Percentiles rank a stretch among this genome's conserved stretches.
These are phyloP conservation scores for Pheosia tremula DNA, from an alignment of 2,888 invertebrate species.

Conservation along the genomic window DNA sequence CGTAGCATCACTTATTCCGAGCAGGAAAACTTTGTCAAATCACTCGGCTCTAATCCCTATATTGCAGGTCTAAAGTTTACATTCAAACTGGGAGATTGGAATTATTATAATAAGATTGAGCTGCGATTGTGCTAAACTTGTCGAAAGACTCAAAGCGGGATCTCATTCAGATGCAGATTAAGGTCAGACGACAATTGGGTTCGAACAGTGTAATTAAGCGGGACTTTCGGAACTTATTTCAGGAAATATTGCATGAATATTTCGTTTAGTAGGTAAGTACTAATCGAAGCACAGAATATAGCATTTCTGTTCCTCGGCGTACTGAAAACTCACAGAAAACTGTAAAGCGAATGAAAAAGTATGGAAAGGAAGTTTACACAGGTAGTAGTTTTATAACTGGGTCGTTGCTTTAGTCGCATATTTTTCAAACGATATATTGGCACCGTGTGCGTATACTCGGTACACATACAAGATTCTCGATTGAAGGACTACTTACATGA, in stretches of 20 bases:
- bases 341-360: slow-evolving; percentile 29
- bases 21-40: slow-evolving; percentile 71
- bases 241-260: slow-evolving; percentile 13
- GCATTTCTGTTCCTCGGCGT: slow-evolving; percentile 9
- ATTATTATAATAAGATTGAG: slow-evolving; percentile 70
- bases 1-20: slow-evolving; percentile 30
- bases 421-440: slow-evolving; percentile 23
- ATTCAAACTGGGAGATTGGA: slow-evolving; percentile 70
- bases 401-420: slow-evolving; percentile 32
- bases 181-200: slow-evolving; percentile 76
- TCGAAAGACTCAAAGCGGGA: slow-evolving; percentile 61
- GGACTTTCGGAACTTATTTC: slow-evolving; percentile 65
- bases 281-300: too few relatives aligned
- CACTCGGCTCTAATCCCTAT: slow-evolving; percentile 61
- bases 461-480: too few relatives aligned
- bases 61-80: slow-evolving; percentile 70
- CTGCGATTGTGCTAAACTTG: slow-evolving; percentile 75
- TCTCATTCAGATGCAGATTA: slow-evolving; percentile 78
- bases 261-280: too few relatives aligned
- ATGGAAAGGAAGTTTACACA: slow-evolving; percentile 35
- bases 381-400: slow-evolving; percentile 43
- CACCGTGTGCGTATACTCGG: too few relatives aligned
- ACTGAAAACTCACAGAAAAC: slow-evolving; percentile 33
- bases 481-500: too few relatives aligned
- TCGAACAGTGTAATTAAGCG: slow-evolving; percentile 73